phyloP scores from a whole-genome alignment of 2,888 invertebrate genomes.

The Drepana falcataria region DNA sequence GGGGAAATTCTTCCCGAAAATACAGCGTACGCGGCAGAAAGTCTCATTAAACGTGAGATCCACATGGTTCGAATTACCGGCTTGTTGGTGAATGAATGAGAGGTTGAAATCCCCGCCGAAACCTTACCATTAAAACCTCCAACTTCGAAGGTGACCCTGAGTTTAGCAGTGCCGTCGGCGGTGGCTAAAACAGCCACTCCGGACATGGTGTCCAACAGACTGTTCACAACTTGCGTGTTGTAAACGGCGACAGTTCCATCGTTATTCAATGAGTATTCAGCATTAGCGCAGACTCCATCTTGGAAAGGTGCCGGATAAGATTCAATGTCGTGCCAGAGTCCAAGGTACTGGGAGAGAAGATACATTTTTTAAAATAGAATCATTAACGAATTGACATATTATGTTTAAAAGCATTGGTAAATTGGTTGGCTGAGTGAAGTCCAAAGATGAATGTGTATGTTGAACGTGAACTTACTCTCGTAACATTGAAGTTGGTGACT shows the following conservation, averaged over 20 bases:
- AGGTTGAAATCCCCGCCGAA: no score
- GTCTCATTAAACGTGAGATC: no score
- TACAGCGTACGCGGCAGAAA: no score
- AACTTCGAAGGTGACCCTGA: slow-evolving; percentile 46
- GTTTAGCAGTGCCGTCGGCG: slow-evolving; percentile 43
- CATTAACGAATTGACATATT: no score
- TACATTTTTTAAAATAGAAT: no score
- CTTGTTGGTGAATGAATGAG: no score
- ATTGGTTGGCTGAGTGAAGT: slow-evolving; percentile 17
- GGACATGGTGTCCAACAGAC: slow-evolving; percentile 38
- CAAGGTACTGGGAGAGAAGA: slow-evolving; percentile 41
- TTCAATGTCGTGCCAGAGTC: slow-evolving; percentile 54
- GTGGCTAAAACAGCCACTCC: slow-evolving; percentile 41
- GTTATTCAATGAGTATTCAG: slow-evolving; percentile 36
- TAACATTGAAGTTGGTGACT: slow-evolving; percentile 37
- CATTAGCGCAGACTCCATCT: slow-evolving; percentile 50
- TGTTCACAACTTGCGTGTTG: slow-evolving; percentile 54
- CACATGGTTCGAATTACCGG: no score
- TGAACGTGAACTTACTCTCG: slow-evolving; percentile 22
- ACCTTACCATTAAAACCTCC: slow-evolving; percentile 39
- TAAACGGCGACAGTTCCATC: slow-evolving; percentile 35
- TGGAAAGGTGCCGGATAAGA: slow-evolving; percentile 59
- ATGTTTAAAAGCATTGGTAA: no score
- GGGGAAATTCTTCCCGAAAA: no score
- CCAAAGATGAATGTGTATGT: no score